phyloP scores from a whole-genome alignment of 2,888 invertebrate species.

The Spisula subtruncata region DNA sequence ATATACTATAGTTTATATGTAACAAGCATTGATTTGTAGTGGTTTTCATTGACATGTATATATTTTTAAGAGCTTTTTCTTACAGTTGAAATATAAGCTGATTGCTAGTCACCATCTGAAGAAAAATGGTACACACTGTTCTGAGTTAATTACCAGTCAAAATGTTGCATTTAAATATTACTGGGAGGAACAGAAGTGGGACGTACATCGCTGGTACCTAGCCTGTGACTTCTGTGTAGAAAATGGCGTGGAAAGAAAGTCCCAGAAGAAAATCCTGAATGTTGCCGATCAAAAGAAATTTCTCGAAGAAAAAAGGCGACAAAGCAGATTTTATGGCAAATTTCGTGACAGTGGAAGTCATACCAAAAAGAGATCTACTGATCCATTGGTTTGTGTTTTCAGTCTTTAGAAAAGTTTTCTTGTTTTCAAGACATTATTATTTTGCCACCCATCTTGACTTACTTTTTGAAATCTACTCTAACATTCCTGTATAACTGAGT shows the following conservation, averaged over 20 bases:
- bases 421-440: too few species aligned
- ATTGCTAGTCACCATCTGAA: conserved; percentile 56
- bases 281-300: conserved; percentile 30
- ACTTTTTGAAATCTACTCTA: too few species aligned
- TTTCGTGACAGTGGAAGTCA: neutral
- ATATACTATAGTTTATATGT: too few species aligned
- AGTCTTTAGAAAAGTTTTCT: too few species aligned
- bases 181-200: conserved; percentile 67
- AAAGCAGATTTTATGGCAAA: neutral
- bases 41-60: too few species aligned
- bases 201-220: conserved; percentile 57
- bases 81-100: conserved; percentile 56
- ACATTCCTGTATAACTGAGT: too few species aligned
- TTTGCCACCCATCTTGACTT: too few species aligned
- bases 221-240: conserved; percentile 26
- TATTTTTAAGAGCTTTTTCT: too few species aligned
- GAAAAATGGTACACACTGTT: conserved; percentile 58
- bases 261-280: conserved; percentile 27
- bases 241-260: conserved; percentile 22
- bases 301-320: conserved; percentile 7
- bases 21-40: too few species aligned
- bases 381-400: neutral
- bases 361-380: neutral
- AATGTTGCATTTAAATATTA: conserved; percentile 62
- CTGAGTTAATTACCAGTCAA: conserved; percentile 48